phyloP scores from a whole-genome alignment of 1,140 invertebrate species.

The Eupristina koningsbergeri region DNA sequence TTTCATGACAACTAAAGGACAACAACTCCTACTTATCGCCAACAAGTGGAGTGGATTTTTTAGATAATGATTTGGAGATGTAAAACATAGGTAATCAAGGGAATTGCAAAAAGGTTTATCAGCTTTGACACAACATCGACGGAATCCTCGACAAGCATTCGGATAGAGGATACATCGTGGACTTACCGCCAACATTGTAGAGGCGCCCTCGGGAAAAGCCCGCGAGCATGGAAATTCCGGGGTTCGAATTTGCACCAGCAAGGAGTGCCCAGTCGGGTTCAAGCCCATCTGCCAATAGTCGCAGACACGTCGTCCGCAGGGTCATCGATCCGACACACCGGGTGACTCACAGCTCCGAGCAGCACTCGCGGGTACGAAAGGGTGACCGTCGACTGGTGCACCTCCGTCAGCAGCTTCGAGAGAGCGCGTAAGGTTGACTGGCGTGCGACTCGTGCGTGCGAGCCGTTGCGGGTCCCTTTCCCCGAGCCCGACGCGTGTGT shows the following conservation, averaged over 20 bases:
- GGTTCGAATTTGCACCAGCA: not conserved
- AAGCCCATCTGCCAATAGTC: not conserved
- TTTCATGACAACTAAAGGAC: too few species aligned
- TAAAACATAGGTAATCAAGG: too few species aligned
- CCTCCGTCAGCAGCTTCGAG: constrained; percentile 2
- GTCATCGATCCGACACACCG: constrained; percentile 12
- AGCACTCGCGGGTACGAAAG: constrained; percentile 44
- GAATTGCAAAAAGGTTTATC: too few species aligned
- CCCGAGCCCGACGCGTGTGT: not conserved
- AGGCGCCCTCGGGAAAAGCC: constrained; percentile 22
- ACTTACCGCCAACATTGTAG: constrained; percentile 48
- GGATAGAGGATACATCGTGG: not conserved
- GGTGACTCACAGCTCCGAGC: too few species aligned
- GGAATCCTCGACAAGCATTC: not conserved
- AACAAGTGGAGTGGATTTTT: too few species aligned
- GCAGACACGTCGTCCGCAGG: not conserved
- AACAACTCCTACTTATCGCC: too few species aligned
- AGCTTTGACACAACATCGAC: not conserved
- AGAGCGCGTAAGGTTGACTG: constrained; percentile 59
- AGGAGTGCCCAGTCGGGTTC: not conserved
- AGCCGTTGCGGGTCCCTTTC: constrained; percentile 49
- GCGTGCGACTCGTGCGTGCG: constrained; percentile 14
- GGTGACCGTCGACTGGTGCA: constrained; percentile 55
- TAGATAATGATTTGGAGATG: too few species aligned
- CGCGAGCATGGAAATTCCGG: constrained; percentile 13